Evolutionary conservation across 2,797 vertebrate species (phyloP).

Genomic region (Mus caroli): DNA sequence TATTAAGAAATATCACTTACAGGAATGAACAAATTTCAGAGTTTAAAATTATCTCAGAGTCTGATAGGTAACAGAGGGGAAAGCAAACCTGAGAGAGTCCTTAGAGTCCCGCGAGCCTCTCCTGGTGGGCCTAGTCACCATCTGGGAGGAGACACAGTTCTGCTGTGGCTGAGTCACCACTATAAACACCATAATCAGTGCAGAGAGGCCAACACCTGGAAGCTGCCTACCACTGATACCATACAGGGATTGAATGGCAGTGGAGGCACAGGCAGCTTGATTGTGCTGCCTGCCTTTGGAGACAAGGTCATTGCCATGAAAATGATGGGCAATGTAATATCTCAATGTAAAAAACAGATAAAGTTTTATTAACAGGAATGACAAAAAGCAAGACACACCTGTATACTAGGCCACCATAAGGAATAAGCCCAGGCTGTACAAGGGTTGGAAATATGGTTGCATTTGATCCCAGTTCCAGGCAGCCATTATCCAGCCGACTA

Average conservation of each 20-base stretch:
- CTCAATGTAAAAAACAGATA: background rate
- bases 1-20: background rate
- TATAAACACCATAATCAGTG: background rate
- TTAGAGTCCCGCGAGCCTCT: background rate
- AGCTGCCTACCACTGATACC: background rate
- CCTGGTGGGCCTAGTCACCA: too few species aligned
- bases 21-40: conserved; percentile 2
- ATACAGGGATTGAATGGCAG: background rate
- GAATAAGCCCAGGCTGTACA: background rate
- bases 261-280: background rate
- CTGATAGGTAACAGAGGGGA: background rate
- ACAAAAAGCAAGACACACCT: background rate
- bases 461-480: background rate
- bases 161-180: background rate
- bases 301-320: background rate
- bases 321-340: background rate
- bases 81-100: background rate
- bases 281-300: background rate
- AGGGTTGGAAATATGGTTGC: background rate
- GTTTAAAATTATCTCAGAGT: background rate
- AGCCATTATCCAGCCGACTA: background rate
- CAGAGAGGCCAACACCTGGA: background rate
- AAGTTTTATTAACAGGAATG: background rate
- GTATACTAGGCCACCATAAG: background rate
- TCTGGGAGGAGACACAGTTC: too few species aligned